Percentiles rank a stretch among this genome's conserved stretches.
phyloP scores from a whole-genome alignment of 2,113 vertebrate genomes.

The Callopanchax toddi region DNA sequence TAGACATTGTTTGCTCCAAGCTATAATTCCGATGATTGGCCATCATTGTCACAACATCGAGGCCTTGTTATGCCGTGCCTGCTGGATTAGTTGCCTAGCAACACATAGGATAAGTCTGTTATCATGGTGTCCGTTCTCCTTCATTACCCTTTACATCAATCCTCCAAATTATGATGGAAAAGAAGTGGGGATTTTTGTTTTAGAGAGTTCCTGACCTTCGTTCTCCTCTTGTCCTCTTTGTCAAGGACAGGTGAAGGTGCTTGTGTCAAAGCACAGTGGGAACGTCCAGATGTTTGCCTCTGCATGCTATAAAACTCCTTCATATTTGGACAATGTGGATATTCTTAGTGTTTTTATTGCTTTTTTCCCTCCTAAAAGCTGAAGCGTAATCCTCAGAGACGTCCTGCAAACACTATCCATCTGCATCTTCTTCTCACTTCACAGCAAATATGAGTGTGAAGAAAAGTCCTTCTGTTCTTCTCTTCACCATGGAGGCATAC shows the following conservation, averaged over 20 bases:
- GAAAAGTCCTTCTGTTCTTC: slow-evolving; percentile 22
- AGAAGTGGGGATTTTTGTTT: slow-evolving; percentile 4
- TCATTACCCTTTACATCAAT: slow-evolving; percentile 46
- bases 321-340: no score
- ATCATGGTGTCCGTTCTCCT: slow-evolving; percentile 65
- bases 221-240: neutral
- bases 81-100: slow-evolving; percentile 76
- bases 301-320: neutral
- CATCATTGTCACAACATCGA: slow-evolving; percentile 58
- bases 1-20: slow-evolving; percentile 23
- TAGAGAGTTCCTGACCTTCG: slow-evolving; percentile 9
- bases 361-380: no score
- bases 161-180: slow-evolving; percentile 41
- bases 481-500: neutral
- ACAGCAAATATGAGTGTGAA: slow-evolving; percentile 21
- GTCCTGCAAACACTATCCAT: slow-evolving; percentile 7
- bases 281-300: neutral
- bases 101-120: slow-evolving; percentile 68
- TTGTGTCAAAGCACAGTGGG: neutral
- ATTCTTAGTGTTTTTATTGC: no score
- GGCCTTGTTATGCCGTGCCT: slow-evolving; percentile 32
- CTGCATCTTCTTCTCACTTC: slow-evolving; percentile 25
- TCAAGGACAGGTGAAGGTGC: neutral
- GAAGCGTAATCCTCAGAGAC: no score
- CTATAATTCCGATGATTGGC: slow-evolving; percentile 61